A percentile compares a stretch with the other conserved stretches of the same genome.
These are phyloP conservation scores for Amazona guildingii DNA, from an alignment of 2,113 vertebrate genomes.

Conservation along the genomic window DNA sequence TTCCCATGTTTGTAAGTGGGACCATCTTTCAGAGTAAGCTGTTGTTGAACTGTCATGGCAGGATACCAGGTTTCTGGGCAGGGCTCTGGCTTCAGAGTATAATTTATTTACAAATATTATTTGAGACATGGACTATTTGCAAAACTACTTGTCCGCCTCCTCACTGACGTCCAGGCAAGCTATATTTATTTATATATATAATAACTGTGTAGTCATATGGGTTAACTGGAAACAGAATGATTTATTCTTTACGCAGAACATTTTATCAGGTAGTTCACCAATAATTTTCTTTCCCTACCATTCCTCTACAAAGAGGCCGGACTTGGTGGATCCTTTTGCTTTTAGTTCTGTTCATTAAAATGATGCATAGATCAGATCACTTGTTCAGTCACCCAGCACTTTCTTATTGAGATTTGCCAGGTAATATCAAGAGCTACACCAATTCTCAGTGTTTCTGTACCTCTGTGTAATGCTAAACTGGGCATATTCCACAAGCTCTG, in stretches of 20 bases:
- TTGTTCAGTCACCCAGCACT: neutral
- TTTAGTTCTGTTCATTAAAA: neutral
- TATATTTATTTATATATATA: neutral
- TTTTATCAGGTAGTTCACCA: neutral
- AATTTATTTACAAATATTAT: neutral
- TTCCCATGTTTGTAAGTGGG: neutral
- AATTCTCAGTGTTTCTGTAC: neutral
- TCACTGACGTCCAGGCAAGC: neutral
- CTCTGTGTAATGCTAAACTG: neutral
- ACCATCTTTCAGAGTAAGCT: neutral
- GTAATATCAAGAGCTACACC: neutral
- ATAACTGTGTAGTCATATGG: neutral
- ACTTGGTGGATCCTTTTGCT: neutral
- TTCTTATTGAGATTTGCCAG: neutral
- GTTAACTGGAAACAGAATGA: neutral
- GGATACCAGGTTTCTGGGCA: neutral
- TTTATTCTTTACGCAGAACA: neutral
- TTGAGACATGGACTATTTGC: neutral
- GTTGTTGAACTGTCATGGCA: neutral
- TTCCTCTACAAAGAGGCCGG: neutral
- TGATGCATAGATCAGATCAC: neutral
- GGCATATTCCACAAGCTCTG: neutral
- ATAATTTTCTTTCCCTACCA: neutral
- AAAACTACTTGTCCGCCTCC: neutral
- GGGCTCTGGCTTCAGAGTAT: neutral